These are phyloP conservation scores for Valencia hispanica DNA, from an alignment of 2,797 vertebrate genomes.

Conservation along the genomic window DNA sequence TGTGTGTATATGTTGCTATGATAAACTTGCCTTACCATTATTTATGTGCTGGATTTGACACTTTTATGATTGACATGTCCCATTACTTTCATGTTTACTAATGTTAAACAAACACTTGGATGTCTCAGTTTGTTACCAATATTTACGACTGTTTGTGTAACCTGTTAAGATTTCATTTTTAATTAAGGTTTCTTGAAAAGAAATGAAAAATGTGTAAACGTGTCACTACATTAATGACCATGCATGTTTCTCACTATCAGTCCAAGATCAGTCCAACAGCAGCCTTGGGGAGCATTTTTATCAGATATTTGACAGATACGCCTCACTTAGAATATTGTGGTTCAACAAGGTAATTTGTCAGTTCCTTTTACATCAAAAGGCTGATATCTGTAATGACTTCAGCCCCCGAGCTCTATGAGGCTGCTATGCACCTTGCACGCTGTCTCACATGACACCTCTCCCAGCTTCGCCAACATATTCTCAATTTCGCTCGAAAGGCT, in stretches of 20 bases:
- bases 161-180: not conserved
- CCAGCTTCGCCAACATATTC: constrained; percentile 20
- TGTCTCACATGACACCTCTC: constrained; percentile 47
- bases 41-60: not conserved
- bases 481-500: constrained; percentile 40
- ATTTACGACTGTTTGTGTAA: not conserved
- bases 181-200: not conserved
- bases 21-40: not conserved
- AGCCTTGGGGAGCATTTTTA: constrained; percentile 57
- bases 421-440: constrained; percentile 51
- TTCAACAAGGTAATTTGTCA: constrained; percentile 81
- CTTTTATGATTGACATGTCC: not conserved
- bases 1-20: not conserved
- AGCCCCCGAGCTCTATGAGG: constrained; percentile 62
- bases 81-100: not conserved
- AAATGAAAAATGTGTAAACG: not conserved
- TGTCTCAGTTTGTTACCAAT: not conserved
- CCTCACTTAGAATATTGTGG: constrained; percentile 69
- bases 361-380: constrained; percentile 67
- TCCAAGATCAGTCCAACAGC: constrained; percentile 28
- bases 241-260: constrained; percentile 30
- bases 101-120: not conserved
- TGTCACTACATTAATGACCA: constrained; percentile 11
- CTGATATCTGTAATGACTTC: constrained; percentile 70
- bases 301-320: constrained; percentile 69